Evolutionary conservation across 2,797 vertebrate species (phyloP).

Genomic region (Gastrophryne carolinensis): DNA sequence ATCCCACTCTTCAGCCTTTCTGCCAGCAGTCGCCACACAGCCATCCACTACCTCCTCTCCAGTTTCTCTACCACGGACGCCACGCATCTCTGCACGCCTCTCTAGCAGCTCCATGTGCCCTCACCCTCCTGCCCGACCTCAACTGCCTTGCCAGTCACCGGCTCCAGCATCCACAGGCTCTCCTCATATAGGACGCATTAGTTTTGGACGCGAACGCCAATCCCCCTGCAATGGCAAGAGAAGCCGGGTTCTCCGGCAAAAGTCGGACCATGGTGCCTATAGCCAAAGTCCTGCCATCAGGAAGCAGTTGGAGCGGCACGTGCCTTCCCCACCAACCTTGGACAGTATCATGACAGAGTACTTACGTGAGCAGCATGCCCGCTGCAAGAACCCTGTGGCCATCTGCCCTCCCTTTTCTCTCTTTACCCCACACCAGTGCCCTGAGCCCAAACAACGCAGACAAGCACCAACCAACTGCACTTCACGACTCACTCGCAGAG

Average conservation of each 20-base stretch:
- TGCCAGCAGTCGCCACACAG: constrained; percentile 69
- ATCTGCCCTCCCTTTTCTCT: constrained; percentile 98
- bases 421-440: constrained; percentile 98
- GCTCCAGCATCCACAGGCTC: constrained; percentile 69
- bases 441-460: constrained; percentile 97
- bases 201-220: constrained; percentile 90
- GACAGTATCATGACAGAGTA: constrained; percentile 99
- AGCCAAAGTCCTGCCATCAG: constrained; percentile 98
- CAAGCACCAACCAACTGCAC: constrained; percentile 97
- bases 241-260: constrained; percentile 88
- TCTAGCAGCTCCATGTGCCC: constrained; percentile 64
- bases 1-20: constrained; percentile 79
- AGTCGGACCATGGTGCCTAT: constrained; percentile 97
- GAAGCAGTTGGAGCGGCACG: constrained; percentile 94
- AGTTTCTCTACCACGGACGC: constrained; percentile 84
- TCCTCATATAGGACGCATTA: constrained; percentile 89
- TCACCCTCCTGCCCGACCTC: constrained; percentile 77
- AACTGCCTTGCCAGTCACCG: constrained; percentile 74
- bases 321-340: constrained; percentile 92
- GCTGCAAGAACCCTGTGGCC: constrained; percentile 98
- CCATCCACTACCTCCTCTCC: constrained; percentile 72
- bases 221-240: constrained; percentile 84
- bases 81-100: constrained; percentile 83
- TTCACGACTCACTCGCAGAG: constrained; percentile 88
- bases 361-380: constrained; percentile 95